Percentiles rank a stretch among this genome's conserved stretches.
phyloP scores from a whole-genome alignment of 2,113 vertebrate genomes.

The Brienomyrus brachyistius region DNA sequence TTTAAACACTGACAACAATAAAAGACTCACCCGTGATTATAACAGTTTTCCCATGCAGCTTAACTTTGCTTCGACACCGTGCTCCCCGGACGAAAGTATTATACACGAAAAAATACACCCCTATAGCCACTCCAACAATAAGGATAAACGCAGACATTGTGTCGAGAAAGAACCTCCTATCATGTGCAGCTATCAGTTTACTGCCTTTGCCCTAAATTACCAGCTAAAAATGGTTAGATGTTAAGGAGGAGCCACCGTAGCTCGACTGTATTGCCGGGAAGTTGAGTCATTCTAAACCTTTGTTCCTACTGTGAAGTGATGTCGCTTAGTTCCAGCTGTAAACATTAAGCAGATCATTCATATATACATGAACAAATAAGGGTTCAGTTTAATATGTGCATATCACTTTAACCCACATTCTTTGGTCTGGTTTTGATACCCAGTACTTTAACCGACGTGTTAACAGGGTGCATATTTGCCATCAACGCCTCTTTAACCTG shows the following conservation, averaged over 20 bases:
- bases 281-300: not conserved
- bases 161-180: not conserved
- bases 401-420: not conserved
- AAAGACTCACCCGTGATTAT: slow-evolving; percentile 70
- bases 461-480: not conserved
- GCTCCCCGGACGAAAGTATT: slow-evolving; percentile 45
- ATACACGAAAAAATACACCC: slow-evolving; percentile 44
- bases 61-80: slow-evolving; percentile 44
- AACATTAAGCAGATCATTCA: not conserved
- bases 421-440: not conserved
- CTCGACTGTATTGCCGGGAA: not conserved
- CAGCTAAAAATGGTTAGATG: not conserved
- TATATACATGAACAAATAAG: not conserved
- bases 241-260: not conserved
- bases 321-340: not conserved
- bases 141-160: slow-evolving; percentile 41
- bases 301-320: not conserved
- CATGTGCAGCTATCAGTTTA: not conserved
- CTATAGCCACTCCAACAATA: slow-evolving; percentile 40
- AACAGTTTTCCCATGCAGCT: slow-evolving; percentile 67
- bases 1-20: not conserved
- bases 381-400: not conserved
- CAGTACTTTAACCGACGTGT: not conserved
- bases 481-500: not conserved
- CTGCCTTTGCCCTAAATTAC: not conserved